Evolutionary conservation across 30 jellyfish, hydroid and myxozoan genomes (phyloP), one percentile per base, ranked within the genome.

Genomic region (Hydra vulgaris): DNA sequence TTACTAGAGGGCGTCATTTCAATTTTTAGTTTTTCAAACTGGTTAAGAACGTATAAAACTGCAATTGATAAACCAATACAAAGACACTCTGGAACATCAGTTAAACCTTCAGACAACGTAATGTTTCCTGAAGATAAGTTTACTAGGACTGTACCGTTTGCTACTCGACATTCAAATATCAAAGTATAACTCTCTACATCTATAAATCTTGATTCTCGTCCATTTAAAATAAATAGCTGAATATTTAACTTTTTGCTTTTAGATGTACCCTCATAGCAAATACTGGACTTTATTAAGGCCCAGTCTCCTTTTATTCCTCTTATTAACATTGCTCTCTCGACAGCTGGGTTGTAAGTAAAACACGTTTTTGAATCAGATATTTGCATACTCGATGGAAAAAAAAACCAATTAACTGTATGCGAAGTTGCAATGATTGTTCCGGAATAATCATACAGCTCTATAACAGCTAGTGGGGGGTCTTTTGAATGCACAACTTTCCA

Each of bases 31-130:
- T 77, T 81, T 53, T 92, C 55, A 22, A 88, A 84, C 25, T 87
- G 96, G 69, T 92, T 81, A 25, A 87, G 79, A 19, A 86, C 77
- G 75, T 74, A 87, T 53, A 82, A 82, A 0, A 87, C 96, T 1
- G 96, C 96, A 17, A 87, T 27, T 74, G 89, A 74, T 17, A 80
- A 76, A 20, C 84, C 86, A 8, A 87, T 24, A 70, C 92, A 74
- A 0, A 81, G 24, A 12, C 66, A 54, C 70, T 87, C 96, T 21
- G 96, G 92, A 21, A 87, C 88, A 75, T 74, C 66, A 0, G 79
- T 7, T 17, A 79, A 74, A 19, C 56, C 66, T 17, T 85, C 85
- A 21, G 78, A 69, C n/a, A 82, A 71, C 7, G 21, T 25, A 72
- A 84, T 72, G 72, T 79, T 69, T 18, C 95, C 96, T 21, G 27